Evolutionary conservation across 2,888 invertebrate genomes (phyloP).

Genomic region (Tubulanus polymorphus): DNA sequence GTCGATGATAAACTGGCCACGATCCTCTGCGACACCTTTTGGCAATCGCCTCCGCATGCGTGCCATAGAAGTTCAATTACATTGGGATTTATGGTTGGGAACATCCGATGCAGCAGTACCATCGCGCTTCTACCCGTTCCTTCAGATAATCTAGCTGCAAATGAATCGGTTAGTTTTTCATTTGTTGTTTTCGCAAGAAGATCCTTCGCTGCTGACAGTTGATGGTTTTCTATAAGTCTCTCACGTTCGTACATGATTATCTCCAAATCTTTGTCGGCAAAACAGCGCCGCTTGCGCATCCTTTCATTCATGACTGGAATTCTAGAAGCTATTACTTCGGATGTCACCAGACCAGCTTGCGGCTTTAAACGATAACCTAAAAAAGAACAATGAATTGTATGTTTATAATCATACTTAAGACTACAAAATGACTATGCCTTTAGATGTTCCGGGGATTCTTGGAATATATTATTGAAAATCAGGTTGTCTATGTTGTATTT

Average conservation of each 20-base stretch:
- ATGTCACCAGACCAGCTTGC: constrained; percentile 31
- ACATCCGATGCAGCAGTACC: constrained; percentile 33
- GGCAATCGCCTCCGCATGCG: constrained; percentile 29
- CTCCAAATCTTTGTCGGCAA: constrained; percentile 55
- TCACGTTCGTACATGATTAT: constrained; percentile 48
- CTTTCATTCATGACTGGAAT: constrained; percentile 57
- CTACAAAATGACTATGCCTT: no score
- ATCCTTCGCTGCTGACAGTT: constrained; percentile 8
- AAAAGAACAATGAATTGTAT: no score
- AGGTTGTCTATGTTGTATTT: no score
- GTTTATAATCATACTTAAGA: no score
- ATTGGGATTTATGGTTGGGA: constrained; percentile 34
- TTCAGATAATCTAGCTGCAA: neutral
- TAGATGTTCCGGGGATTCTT: no score
- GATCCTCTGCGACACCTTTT: neutral
- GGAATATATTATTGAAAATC: no score
- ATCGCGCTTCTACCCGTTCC: constrained; percentile 21
- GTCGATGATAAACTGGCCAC: neutral
- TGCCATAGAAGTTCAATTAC: constrained; percentile 39
- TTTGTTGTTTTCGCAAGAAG: neutral
- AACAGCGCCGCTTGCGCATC: constrained; percentile 59
- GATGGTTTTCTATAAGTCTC: constrained; percentile 26
- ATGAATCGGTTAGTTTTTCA: constrained; percentile 6
- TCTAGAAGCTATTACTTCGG: constrained; percentile 33
- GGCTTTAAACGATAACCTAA: constrained; percentile 42